These are phyloP conservation scores for Catostomus latipinnis DNA, from an alignment of 2,797 vertebrate genomes.

Conservation along the genomic window DNA sequence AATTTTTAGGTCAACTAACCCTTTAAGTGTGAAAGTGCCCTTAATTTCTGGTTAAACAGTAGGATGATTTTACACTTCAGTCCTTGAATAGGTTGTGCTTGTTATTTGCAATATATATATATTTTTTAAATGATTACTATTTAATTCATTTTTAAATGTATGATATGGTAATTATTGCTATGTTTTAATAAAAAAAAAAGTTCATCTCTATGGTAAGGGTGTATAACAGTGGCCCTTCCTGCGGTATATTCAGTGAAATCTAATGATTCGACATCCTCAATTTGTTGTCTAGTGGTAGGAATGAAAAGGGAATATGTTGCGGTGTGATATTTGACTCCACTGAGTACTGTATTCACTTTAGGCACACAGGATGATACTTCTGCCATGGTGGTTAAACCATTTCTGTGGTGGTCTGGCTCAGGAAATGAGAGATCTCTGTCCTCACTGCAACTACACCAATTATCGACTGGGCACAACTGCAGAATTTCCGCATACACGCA, in stretches of 20 bases:
- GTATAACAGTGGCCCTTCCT: background rate
- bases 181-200: too few species aligned
- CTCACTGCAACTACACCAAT: background rate
- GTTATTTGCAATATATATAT: too few species aligned
- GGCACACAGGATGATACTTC: slow-evolving; percentile 72
- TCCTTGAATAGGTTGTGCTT: too few species aligned
- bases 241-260: background rate
- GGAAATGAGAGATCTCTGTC: slow-evolving; percentile 50
- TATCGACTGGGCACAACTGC: background rate
- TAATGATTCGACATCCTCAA: background rate
- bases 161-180: too few species aligned
- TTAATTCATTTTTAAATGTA: too few species aligned
- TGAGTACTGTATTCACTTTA: slow-evolving; percentile 64
- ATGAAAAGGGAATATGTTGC: background rate
- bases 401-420: slow-evolving; percentile 61
- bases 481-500: slow-evolving; percentile 1
- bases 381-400: slow-evolving; percentile 58
- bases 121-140: too few species aligned
- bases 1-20: too few species aligned
- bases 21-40: too few species aligned
- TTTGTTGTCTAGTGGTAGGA: background rate
- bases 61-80: too few species aligned
- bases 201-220: background rate
- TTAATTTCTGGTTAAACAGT: too few species aligned
- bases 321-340: slow-evolving; percentile 22